Evolutionary conservation across 2,797 vertebrate species (phyloP).

Genomic region (Borostomias antarcticus): DNA sequence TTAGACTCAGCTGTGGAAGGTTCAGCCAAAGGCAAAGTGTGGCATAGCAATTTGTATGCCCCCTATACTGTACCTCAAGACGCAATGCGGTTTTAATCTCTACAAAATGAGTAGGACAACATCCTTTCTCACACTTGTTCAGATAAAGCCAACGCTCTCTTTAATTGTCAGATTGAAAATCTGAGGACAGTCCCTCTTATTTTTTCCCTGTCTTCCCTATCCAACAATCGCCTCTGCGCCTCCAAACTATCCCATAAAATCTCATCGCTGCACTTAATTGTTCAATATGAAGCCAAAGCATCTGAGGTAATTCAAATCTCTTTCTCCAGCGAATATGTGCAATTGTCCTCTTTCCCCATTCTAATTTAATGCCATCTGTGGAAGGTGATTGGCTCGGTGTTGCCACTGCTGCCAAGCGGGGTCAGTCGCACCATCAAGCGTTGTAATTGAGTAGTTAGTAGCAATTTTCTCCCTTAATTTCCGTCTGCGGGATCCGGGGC

Average conservation of each 20-base stretch:
- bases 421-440: conserved; percentile 83
- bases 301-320: conserved; percentile 83
- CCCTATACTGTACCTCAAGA: conserved; percentile 37
- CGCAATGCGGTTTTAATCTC: conserved; percentile 57
- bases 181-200: conserved; percentile 61
- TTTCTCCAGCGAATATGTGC: conserved; percentile 81
- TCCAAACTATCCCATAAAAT: conserved; percentile 80
- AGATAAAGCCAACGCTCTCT: conserved; percentile 57
- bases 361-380: conserved; percentile 83
- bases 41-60: neutral
- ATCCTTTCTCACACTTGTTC: conserved; percentile 50
- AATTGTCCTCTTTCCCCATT: conserved; percentile 79
- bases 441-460: conserved; percentile 87
- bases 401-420: conserved; percentile 79
- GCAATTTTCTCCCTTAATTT: conserved; percentile 86
- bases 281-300: conserved; percentile 83
- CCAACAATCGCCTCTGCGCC: conserved; percentile 70
- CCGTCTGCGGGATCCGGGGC: conserved; percentile 79
- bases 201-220: conserved; percentile 48
- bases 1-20: neutral
- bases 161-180: conserved; percentile 81
- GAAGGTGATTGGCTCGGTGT: conserved; percentile 83
- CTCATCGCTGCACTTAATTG: conserved; percentile 82
- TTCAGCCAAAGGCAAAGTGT: neutral
- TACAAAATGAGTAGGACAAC: conserved; percentile 57